Base-by-base conservation (phyloP, 2,888 invertebrate species). In the Lomographa bimaculata region DNA sequence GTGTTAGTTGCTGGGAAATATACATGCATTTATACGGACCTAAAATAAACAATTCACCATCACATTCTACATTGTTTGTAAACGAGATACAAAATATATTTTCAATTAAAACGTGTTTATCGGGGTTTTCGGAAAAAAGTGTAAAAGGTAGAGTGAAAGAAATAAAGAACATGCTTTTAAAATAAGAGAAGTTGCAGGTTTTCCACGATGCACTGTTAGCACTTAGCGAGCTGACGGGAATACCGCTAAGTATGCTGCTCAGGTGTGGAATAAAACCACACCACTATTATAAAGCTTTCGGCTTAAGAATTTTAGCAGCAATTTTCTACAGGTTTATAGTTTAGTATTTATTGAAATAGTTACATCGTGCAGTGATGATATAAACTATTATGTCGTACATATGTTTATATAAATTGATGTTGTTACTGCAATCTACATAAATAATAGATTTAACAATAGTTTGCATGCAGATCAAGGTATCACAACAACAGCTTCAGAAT, bases 161-260 rank as follows among this genome's bases (percentile, higher is more conserved):
- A 34, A 34, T 18, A 29, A 8, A 36, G 29, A 28, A 21, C 46
- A 45, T 43, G 44, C 47, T 43, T 47, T 49, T 47, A 46, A 34
- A 42, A 35, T 18, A 25, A 17, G 24, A 36, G 26, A 27, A 35
- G 19, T 19, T 24, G 35, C 29, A 35, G 45, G 39, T 32, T 47
- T 47, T 47, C 45, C 20, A 53, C 26, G 35, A 36, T 36, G 36
- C 36, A 32, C 35, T 41, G 29, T 41, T 41, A 41, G 30, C 35
- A 41, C 36, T 36, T 27, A 7, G 36, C 26, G 17, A 25, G 35
- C 30, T 20, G 35, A 21, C 24, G 28, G 38, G n/a, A 18, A 44
- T 40, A 34, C 38, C 30, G 40, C 45, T 53, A 43, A 45, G 47
- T 53, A 53, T 32, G 34, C 49, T 37, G 42, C 29, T 50, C 41